Conservation (phyloP, 1,140 invertebrate genomes). For the Cherax quadricarinatus region DNA sequence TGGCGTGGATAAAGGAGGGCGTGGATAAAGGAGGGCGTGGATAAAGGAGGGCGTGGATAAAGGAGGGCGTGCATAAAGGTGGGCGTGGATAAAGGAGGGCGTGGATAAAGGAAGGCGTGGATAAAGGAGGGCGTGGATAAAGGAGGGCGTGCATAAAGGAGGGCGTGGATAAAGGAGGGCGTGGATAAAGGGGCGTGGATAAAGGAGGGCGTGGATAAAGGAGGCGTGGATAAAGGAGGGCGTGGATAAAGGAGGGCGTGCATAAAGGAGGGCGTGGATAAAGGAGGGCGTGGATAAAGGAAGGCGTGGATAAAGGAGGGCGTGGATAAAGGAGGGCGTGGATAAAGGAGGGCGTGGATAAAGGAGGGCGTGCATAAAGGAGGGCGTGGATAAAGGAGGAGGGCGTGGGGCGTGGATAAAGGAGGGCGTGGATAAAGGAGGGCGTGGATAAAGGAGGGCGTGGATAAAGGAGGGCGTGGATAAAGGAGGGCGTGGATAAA, state of each 20-base stretch:
- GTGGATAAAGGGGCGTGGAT: too few relatives aligned
- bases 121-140: background rate
- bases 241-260: background rate
- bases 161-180: background rate
- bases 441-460: too few relatives aligned
- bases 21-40: background rate
- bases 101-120: too few relatives aligned
- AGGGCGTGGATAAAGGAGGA: background rate
- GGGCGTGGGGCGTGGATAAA: background rate
- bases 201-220: background rate
- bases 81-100: background rate
- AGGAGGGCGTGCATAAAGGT: background rate
- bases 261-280: too few relatives aligned
- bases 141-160: background rate
- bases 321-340: background rate
- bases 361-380: background rate
- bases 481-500: background rate
- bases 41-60: background rate
- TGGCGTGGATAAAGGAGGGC: too few relatives aligned
- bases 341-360: background rate
- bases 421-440: background rate
- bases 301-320: too few relatives aligned
- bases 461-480: background rate
- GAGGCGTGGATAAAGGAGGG: too few relatives aligned
- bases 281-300: background rate